Evolutionary conservation across 2,888 invertebrate species (phyloP), one percentile per base, ranked within the genome.

Genomic region (Lypha dubia): DNA sequence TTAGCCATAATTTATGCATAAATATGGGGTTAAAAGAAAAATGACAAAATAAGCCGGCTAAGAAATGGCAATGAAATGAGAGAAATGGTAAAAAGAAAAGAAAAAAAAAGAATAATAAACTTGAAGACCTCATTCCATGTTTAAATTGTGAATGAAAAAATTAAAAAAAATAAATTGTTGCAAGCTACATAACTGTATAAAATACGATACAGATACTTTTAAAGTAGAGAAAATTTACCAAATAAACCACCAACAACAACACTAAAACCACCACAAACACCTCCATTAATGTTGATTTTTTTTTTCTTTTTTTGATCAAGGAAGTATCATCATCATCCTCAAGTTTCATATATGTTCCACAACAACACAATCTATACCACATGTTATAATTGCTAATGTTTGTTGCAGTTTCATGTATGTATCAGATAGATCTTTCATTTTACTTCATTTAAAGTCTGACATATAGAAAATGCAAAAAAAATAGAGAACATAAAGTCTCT

Each of bases 311-410:
- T n/a, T n/a, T n/a, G n/a, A n/a, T 9, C 35, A 22, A 49, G 49
- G 32, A 32, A 73, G 32, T 49, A 41, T 51, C 67, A 11, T 60
- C 46, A 60, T 49, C 38, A 38, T 32, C 22, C 38, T 51, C 62
- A 62, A 58, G 58, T 73, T 73, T 46, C 60, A 60, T 60, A 35
- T 62, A 49, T 35, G 35, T 35, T 46, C 1, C 22, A 38, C 24
- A 24, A 35, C 2, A 51, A n/a, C 49, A 5, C 35, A 1, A 22
- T 35, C 58, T 22, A 60, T 8, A 44, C 51, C 70, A 79, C 83
- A 83, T 75, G 63, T 65, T 83, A 79, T 83, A 79, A 83, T 83
- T 83, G 83, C 24, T 77, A 20, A 4, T 60, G 41, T 20, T 68
- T 65, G 35, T 68, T 65, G 35, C 17, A 38, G 9, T 11, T 70